A percentile compares a stretch with the other conserved stretches of the same genome.
Evolutionary conservation across 2,113 vertebrate species (phyloP).

Genomic region (Cheilinus undulatus): DNA sequence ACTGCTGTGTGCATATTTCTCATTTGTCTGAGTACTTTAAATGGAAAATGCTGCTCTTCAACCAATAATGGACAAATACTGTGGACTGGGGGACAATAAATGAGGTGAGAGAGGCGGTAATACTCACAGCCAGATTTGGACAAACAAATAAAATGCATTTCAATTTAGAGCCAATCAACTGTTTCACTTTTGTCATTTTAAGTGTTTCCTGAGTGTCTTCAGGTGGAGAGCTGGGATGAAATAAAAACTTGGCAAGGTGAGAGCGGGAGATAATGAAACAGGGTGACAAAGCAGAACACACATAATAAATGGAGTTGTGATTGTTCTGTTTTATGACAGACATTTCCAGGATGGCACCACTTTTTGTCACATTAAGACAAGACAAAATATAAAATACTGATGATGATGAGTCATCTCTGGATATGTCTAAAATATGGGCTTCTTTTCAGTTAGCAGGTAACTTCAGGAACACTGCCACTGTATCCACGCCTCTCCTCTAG

Average conservation of each 20-base stretch:
- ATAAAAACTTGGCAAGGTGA: conserved; percentile 49
- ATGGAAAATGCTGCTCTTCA: conserved; percentile 48
- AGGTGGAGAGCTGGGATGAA: conserved; percentile 41
- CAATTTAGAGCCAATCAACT: conserved; percentile 38
- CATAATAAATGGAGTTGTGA: conserved; percentile 33
- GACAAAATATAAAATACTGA: conserved; percentile 3
- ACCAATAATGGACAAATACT: conserved; percentile 49
- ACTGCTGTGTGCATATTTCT: conserved; percentile 35
- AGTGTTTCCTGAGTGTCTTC: conserved; percentile 36
- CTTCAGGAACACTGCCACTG: conserved; percentile 51
- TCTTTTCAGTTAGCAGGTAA: conserved; percentile 26
- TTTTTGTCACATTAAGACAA: conserved; percentile 24
- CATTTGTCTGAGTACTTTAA: conserved; percentile 38
- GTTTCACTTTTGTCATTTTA: conserved; percentile 14
- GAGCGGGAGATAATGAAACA: conserved; percentile 53
- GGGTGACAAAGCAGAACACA: conserved; percentile 19
- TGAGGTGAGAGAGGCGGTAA: conserved; percentile 42
- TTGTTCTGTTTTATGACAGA: conserved; percentile 26
- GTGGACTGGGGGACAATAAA: conserved; percentile 45
- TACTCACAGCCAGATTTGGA: conserved; percentile 30
- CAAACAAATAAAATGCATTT: conserved; percentile 55
- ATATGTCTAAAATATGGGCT: conserved; percentile 21
- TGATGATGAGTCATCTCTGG: conserved; percentile 4
- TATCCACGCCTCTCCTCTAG: conserved; percentile 38
- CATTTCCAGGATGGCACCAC: conserved; percentile 17